phyloP scores from a whole-genome alignment of 2,797 vertebrate species.

The Gallirallus australis region DNA sequence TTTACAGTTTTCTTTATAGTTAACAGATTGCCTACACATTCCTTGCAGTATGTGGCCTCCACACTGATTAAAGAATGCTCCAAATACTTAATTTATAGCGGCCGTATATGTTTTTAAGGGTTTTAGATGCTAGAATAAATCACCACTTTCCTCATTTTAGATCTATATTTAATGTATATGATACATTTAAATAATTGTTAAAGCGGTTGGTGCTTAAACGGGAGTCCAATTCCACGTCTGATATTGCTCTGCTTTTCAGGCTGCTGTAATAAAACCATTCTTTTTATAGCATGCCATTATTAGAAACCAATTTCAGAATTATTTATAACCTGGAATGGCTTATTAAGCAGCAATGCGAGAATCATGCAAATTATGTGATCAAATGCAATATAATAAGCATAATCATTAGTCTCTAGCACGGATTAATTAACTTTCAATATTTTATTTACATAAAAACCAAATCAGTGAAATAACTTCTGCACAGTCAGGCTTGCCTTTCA shows the following conservation, averaged over 20 bases:
- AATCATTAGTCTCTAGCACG: slow-evolving; percentile 91
- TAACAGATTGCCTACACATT: slow-evolving; percentile 76
- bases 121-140: slow-evolving; percentile 71
- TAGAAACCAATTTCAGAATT: slow-evolving; percentile 90
- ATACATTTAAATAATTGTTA: slow-evolving; percentile 76
- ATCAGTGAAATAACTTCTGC: slow-evolving; percentile 90
- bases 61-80: slow-evolving; percentile 66
- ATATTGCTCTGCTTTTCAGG: slow-evolving; percentile 77
- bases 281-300: slow-evolving; percentile 89
- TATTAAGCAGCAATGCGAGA: slow-evolving; percentile 93
- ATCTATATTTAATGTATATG: slow-evolving; percentile 64
- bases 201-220: slow-evolving; percentile 71
- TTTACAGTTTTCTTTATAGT: slow-evolving; percentile 75
- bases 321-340: slow-evolving; percentile 91
- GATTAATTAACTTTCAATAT: slow-evolving; percentile 86
- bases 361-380: slow-evolving; percentile 91
- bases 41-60: slow-evolving; percentile 59
- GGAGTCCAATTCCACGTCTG: slow-evolving; percentile 71
- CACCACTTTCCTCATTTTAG: slow-evolving; percentile 58
- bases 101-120: slow-evolving; percentile 66
- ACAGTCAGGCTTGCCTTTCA: slow-evolving; percentile 86
- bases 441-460: slow-evolving; percentile 92
- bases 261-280: slow-evolving; percentile 86
- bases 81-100: slow-evolving; percentile 72
- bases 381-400: slow-evolving; percentile 90